Evolutionary conservation across 2,797 vertebrate genomes (phyloP), one percentile per base, ranked within the genome.

Genomic region (Siniperca scherzeri): DNA sequence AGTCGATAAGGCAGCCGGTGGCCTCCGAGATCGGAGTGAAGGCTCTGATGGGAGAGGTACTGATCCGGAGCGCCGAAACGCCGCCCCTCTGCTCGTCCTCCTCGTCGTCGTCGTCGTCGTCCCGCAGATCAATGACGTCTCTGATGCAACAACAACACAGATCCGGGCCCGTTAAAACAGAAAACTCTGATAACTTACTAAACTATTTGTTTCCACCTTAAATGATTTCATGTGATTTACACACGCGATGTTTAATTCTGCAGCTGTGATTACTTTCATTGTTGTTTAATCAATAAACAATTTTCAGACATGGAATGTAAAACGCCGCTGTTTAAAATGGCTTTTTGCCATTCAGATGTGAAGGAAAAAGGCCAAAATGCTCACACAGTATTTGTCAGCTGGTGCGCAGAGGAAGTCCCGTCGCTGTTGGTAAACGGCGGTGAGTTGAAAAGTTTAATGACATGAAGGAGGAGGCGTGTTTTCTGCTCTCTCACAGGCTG

Each of bases 11-110:
- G 74, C 95, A 95, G 81, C 93, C 96, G 1, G 86, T 89, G 81
- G 95, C 95, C 91, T 98, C 96, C 0, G 95, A 97, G 89, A 96
- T 93, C 13, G 97, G 91, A 70, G 96, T 87, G 81, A 95, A 90
- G 11, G 97, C 91, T 73, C 94, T 94, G 40, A 94, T 96, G 33
- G 97, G 94, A 66, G 96, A 97, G 77, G 92, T 48, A 10, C 89
- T 90, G 48, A 95, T 79, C 73, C 53, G 42, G 3, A 92, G 74
- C 0, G 19, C 50, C n/a, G 87, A 38, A 25, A 33, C 22, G 71
- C 42, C 48, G 9, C 77, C 55, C 1, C 50, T 77, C 3, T 75
- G 73, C 1, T 71, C 83, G 0, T 80, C 76, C 0, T 84, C 71
- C 0, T 81, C 88, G 0, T 86, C 85, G 0, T 91, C 88, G 0